Evolutionary conservation across 2,888 invertebrate species (phyloP), one percentile per base, ranked within the genome.

Genomic region (Formica aserva): DNA sequence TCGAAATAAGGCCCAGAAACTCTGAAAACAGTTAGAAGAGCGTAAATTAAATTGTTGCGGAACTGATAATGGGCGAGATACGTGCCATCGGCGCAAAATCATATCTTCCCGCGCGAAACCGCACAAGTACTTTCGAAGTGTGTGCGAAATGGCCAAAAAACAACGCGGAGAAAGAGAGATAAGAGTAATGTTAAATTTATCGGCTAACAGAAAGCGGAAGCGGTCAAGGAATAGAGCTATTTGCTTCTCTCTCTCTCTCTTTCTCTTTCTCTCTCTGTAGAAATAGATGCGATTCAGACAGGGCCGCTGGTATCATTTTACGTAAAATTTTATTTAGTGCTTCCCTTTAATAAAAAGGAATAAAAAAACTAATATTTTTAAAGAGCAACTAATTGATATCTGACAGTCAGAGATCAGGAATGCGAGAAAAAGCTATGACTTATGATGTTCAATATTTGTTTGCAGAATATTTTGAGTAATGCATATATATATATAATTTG

Each of bases 1-100:
- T 32, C 76, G 88, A 77, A 93, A 88, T 82, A 93, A 86, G 82
- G 90, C 92, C 76, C 74, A 63, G 85, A 91, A 91, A 57, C 87
- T 86, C 93, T 93, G 91, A 65, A 87, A 87, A 91, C 74, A 91
- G 92, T 95, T 94, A 93, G 95, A 83, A 60, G 55, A 65, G 32
- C 72, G 38, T 55, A 83, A 80, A 83, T 87, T 32, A 86, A 84
- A 86, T 86, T 75, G 80, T 85, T 85, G 80, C 80, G 45, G 32
- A 80, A 48, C 32, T 26, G 60, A 71, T 72, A 78, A 78, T 38
- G 71, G 35, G 18, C 22, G 60, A 80, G 41, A 57, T 45, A 35
- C 66, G 71, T 38, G 66, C 62, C 32, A 29, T 22, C 52, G 65
- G 66, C 26, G 48, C 62, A 22, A 62, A 66, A 67, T 85, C 87